phyloP scores from a whole-genome alignment of 2,113 vertebrate species.

The Coregonus clupeaformis region DNA sequence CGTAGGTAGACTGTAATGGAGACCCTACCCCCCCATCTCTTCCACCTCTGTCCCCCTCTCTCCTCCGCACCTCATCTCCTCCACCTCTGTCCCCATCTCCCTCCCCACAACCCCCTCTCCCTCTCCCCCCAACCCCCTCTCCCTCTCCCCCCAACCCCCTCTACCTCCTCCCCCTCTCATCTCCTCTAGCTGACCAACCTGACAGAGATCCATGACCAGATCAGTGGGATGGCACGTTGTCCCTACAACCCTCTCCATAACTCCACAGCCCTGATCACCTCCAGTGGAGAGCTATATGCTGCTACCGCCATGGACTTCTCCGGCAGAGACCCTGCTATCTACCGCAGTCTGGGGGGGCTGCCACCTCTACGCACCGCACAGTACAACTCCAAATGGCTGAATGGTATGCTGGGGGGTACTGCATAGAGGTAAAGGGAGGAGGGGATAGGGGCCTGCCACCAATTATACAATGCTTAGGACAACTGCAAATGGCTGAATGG shows the following conservation, averaged over 20 bases:
- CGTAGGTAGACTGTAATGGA: neutral
- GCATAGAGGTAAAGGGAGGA: no score
- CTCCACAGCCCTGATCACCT: conserved; percentile 93
- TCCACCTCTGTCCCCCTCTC: neutral
- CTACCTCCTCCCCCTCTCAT: neutral
- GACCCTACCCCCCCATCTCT: neutral
- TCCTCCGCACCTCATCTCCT: neutral
- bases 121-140: conserved; percentile 1
- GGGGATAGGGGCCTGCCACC: neutral
- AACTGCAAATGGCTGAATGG: conserved; percentile 97
- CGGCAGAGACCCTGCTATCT: conserved; percentile 94
- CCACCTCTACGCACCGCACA: conserved; percentile 94
- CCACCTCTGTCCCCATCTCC: neutral
- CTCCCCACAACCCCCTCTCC: no score
- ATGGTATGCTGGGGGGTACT: conserved; percentile 70
- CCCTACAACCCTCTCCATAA: conserved; percentile 97
- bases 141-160: conserved; percentile 16
- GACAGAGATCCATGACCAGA: conserved; percentile 93
- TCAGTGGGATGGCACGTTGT: conserved; percentile 97
- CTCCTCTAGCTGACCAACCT: conserved; percentile 84
- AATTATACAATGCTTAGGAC: conserved; percentile 82
- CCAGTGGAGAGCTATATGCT: conserved; percentile 91
- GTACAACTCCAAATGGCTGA: conserved; percentile 99
- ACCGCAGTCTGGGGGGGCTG: conserved; percentile 88
- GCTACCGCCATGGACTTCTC: conserved; percentile 98